A percentile compares a stretch with the other conserved stretches of the same genome.
Conservation (phyloP, 2,113 vertebrate species). For the Vombatus ursinus region DNA sequence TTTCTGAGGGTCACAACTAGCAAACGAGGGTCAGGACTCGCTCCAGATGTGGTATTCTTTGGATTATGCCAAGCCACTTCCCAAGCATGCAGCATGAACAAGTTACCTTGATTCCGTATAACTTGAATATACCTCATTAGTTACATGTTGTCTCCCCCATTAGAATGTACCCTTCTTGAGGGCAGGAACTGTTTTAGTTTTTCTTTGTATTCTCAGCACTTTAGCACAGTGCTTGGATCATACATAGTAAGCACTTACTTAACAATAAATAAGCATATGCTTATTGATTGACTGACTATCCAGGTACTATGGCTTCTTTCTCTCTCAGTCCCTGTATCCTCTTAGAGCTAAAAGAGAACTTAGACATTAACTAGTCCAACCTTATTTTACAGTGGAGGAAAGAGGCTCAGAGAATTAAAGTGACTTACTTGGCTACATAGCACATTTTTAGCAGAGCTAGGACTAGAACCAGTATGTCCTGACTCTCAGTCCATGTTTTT, state of each 20-base stretch:
- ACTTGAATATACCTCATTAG: background rate
- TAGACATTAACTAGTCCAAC: background rate
- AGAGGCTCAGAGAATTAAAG: background rate
- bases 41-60: background rate
- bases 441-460: background rate
- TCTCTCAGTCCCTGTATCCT: background rate
- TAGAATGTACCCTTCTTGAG: background rate
- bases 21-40: background rate
- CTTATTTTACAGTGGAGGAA: background rate
- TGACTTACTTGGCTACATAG: background rate
- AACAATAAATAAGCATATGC: background rate
- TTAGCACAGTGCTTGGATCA: background rate
- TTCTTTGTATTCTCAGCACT: background rate
- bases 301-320: background rate
- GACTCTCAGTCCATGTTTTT: background rate
- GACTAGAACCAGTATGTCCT: background rate
- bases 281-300: background rate
- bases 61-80: background rate
- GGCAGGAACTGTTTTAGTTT: background rate
- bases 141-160: background rate
- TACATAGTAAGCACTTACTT: background rate
- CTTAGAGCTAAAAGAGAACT: background rate
- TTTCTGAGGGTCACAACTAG: background rate
- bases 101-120: background rate
- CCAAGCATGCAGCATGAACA: background rate